Evolutionary conservation across 2,113 vertebrate genomes (phyloP).

Genomic region (Callaeas wilsoni): DNA sequence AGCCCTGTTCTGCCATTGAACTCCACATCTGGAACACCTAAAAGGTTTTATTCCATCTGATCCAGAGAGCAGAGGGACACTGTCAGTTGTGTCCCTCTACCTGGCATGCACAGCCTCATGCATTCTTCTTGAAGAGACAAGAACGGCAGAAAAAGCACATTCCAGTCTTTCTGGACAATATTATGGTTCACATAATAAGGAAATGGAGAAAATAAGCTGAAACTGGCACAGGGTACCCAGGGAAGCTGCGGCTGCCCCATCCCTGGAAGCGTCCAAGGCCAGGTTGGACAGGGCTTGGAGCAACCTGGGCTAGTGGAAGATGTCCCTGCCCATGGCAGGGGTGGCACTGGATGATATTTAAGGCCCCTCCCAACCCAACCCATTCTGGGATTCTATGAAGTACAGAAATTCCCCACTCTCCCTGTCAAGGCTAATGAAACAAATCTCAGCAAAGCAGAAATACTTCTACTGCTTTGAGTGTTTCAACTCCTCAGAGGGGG

Average conservation of each 20-base stretch:
- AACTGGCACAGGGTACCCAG: neutral
- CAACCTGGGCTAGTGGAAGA: neutral
- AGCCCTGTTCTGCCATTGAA: accelerated
- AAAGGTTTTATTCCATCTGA: neutral
- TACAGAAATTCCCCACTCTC: neutral
- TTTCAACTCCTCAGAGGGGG: neutral
- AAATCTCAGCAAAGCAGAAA: neutral
- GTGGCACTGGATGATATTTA: accelerated
- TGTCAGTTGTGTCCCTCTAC: too few relatives aligned
- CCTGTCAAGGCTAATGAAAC: neutral
- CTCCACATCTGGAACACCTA: neutral
- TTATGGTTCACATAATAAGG: neutral
- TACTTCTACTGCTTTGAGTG: neutral
- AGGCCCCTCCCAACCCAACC: neutral
- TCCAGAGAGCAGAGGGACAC: neutral
- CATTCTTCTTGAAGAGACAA: neutral
- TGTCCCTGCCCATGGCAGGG: neutral
- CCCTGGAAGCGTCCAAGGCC: neutral
- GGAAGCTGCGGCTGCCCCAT: neutral
- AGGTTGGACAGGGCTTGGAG: neutral
- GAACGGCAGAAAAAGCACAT: neutral
- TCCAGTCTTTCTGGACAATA: neutral
- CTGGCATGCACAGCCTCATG: neutral
- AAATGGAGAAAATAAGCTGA: neutral
- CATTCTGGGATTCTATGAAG: neutral